Percentiles rank a stretch among this genome's conserved stretches.
These are phyloP conservation scores for Heliconius ethilla DNA, from an alignment of 2,888 invertebrate species.

Conservation along the genomic window DNA sequence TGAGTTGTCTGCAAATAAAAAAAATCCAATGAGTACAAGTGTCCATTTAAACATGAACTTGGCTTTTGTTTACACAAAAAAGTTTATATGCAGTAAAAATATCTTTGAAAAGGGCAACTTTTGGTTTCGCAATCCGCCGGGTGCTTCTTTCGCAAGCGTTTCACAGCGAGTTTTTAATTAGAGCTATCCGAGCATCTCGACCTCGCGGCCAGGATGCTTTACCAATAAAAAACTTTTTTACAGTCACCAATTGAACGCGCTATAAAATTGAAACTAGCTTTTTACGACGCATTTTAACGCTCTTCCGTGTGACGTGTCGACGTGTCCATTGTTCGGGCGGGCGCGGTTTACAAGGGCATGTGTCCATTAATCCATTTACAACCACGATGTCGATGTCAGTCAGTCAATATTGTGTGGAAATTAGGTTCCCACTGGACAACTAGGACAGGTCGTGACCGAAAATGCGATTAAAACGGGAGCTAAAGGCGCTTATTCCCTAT, in stretches of 20 bases:
- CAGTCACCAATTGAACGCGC: constrained; percentile 78
- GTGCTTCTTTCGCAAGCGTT: constrained; percentile 68
- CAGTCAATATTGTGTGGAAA: constrained; percentile 68
- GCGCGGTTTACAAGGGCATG: constrained; percentile 63
- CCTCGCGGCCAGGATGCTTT: constrained; percentile 78
- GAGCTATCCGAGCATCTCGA: constrained; percentile 72
- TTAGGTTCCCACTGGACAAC: constrained; percentile 61
- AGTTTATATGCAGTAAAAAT: constrained; percentile 42
- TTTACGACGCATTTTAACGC: constrained; percentile 75
- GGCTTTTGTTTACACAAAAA: constrained; percentile 41
- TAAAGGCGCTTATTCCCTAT: constrained; percentile 69
- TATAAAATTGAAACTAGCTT: constrained; percentile 79
- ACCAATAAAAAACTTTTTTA: constrained; percentile 80
- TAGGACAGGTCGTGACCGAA: constrained; percentile 59
- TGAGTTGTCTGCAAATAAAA: constrained; percentile 61
- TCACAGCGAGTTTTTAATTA: constrained; percentile 75
- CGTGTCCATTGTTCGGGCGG: constrained; percentile 66
- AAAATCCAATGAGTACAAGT: constrained; percentile 33
- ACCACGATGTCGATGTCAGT: constrained; percentile 59
- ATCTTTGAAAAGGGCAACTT: constrained; percentile 60
- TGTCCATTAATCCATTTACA: constrained; percentile 69
- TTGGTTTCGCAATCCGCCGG: constrained; percentile 61
- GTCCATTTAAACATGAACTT: constrained; percentile 16
- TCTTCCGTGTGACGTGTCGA: constrained; percentile 72
- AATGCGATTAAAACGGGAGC: constrained; percentile 64